Evolutionary conservation across 2,888 invertebrate genomes (phyloP), one percentile per base, ranked within the genome.

Genomic region (Lamellibrachia columna): DNA sequence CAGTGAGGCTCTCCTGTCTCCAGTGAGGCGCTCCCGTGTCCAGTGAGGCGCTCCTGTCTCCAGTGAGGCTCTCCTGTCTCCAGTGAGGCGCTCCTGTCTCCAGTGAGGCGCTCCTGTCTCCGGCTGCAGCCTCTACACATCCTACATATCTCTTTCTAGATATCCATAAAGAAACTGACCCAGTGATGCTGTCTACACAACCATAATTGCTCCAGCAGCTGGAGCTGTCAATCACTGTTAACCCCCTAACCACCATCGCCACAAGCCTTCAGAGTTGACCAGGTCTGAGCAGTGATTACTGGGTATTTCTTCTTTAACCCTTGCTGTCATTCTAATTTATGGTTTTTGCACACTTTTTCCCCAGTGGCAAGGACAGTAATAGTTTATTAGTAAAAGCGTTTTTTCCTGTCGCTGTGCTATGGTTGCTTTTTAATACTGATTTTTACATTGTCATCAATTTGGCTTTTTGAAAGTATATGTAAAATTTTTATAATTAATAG

Each of bases 101-200:
- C 40, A 75, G 75, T 22, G 22, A 75, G 75, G 15, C 15, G 15
- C n/a, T 75, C 75, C 75, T 75, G 75, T 75, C 75, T 75, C 75
- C 3, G 75, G 4, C 60, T 6, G 75, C n/a, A 15, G n/a, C 75
- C 3, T 6, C 6, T n/a, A 75, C 75, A 75, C 75, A 75, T 75
- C 75, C 75, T 15, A 75, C 75, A 58, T 58, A 75, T 75, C 75
- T 75, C 75, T 75, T 75, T 75, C 75, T 75, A 75, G 75, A 75
- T 75, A 75, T 22, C 22, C 75, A 75, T 75, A 75, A 75, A 75
- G 75, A 75, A 75, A 75, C 75, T 75, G 22, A 75, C 75, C 75
- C 75, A 75, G 15, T 75, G 75, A 75, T 75, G 15, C 75, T 22
- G 75, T 75, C 75, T 75, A 75, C 75, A 75, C 75, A 22, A 22